These are phyloP conservation scores for Spodoptera frugiperda DNA, from an alignment of 1,140 invertebrate species.

Conservation along the genomic window DNA sequence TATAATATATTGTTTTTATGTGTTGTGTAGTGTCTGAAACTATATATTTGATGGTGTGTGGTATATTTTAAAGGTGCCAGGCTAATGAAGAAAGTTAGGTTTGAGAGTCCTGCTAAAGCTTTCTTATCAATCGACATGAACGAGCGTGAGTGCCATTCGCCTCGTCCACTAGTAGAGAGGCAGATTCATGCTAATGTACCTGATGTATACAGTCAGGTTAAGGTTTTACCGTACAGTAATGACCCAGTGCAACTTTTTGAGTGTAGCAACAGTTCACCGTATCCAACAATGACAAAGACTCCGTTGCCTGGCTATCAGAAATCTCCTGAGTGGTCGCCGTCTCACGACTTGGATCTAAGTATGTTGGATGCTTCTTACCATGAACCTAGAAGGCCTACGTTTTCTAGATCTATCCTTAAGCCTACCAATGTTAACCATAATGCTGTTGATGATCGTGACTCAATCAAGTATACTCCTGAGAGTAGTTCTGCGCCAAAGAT, in stretches of 20 bases:
- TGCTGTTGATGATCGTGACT: background rate
- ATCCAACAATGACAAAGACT: conserved; percentile 68
- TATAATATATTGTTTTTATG: background rate
- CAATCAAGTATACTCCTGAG: background rate
- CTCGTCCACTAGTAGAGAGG: conserved; percentile 71
- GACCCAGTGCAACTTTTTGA: conserved; percentile 74
- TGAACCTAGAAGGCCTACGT: conserved; percentile 50
- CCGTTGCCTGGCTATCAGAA: conserved; percentile 47
- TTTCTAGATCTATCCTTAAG: conserved; percentile 45
- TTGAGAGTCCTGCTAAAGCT: conserved; percentile 66
- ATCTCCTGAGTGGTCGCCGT: conserved; percentile 60
- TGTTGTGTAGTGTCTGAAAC: background rate
- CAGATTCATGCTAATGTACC: conserved; percentile 52
- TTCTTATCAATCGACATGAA: conserved; percentile 59
- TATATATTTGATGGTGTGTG: conserved; percentile 1
- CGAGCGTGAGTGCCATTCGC: conserved; percentile 75
- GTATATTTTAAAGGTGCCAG: background rate
- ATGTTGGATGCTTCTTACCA: conserved; percentile 67
- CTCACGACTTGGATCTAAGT: conserved; percentile 77
- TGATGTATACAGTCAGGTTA: conserved; percentile 47
- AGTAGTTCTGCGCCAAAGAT: background rate
- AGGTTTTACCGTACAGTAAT: conserved; percentile 59
- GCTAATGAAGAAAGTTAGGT: conserved; percentile 82
- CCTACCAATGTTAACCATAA: background rate
- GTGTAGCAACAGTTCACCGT: conserved; percentile 69